Evolutionary conservation across 2,888 invertebrate species (phyloP), one percentile per base, ranked within the genome.

Genomic region (Sepioteuthis lessoniana): DNA sequence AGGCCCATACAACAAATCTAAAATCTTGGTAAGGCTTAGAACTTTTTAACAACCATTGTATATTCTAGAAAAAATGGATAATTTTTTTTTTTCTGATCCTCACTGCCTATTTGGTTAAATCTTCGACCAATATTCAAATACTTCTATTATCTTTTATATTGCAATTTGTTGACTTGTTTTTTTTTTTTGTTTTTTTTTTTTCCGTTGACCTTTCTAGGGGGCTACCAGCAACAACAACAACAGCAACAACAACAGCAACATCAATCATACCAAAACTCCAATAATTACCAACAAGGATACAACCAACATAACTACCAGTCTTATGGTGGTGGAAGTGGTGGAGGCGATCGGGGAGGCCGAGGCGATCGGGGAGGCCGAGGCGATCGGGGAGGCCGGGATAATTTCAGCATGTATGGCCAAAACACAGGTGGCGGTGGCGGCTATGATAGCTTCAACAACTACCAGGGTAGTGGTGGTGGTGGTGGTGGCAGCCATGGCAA

Each of bases 351-450:
- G 60, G 95, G 95, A 90, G 95, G 95, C 90, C 95, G 96, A 47
- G 94, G 95, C 94, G 95, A 96, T 76, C 95, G 96, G 60, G 95
- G 95, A 90, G 95, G 95, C 90, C 95, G 96, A 47, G 94, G 95
- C 94, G 95, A 96, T 76, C 95, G 96, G 60, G 95, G 95, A 90
- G 95, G 95, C 91, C 95, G 96, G 37, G 94, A 95, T 50, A 90
- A 47, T 42, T 93, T n/a, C 97, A 97, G 90, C 96, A 97, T 46
- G 96, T 42, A 97, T 95, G 97, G 97, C 94, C 97, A 97, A 95
- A 97, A 97, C 38, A 97, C 97, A 94, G 97, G 97, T 93, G 96
- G 97, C 47, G 96, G 97, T 95, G 97, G 97, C 94, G 97, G 97
- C 95, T 97, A 97, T 47, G 38, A 92, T 94, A 94, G 38, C 94